Base-by-base conservation (phyloP, 2,888 invertebrate species). In the Caenorhabditis virilis region DNA sequence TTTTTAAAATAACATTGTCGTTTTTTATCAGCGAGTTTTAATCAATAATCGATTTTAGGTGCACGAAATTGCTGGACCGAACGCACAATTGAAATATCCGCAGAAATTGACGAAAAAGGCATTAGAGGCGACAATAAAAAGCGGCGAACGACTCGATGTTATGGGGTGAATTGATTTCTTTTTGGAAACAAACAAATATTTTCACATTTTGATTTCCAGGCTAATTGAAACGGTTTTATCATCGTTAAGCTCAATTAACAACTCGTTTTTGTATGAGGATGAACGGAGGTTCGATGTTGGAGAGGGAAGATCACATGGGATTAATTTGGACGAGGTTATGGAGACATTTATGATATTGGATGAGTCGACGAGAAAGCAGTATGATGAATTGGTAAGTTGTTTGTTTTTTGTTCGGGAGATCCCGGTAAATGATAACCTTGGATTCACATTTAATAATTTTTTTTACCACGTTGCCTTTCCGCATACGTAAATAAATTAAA, bases 141-240 rank as follows among this genome's bases (percentile, higher is more conserved):
- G 30, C 5, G 64, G 66, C n/a, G 74, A 77, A 27, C 77, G 76
- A 43, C 15, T 78, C 27, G 73, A 76, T 9, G 48, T 77, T 15
- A 73, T 78, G 26, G 64, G 54, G 76, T 74, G 27, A 39, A 60
- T 20, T n/a, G n/a, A n/a, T n/a, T n/a, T n/a, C n/a, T 39, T 30
- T 33, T 23, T 20, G n/a, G 26, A 51, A 23, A 16, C 15, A 35
- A 48, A 36, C n/a, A n/a, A 25, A 20, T 3, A 15, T n/a, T 35
- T 35, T 26, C 9, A 27, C 36, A 45, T 18, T 45, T 18, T 1
- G 20, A 18, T 38, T 84, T 85, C 33, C 87, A 90, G 88, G 86
- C 90, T 90, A 77, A 84, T 95, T 67, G 92, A 93, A 84, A 89
- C 89, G 9, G 90, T 90, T 16, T 93, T 95, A 83, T 90, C 90